Evolutionary conservation across 1,140 invertebrate species (phyloP).

Genomic region (Lutraria rhynchaena): DNA sequence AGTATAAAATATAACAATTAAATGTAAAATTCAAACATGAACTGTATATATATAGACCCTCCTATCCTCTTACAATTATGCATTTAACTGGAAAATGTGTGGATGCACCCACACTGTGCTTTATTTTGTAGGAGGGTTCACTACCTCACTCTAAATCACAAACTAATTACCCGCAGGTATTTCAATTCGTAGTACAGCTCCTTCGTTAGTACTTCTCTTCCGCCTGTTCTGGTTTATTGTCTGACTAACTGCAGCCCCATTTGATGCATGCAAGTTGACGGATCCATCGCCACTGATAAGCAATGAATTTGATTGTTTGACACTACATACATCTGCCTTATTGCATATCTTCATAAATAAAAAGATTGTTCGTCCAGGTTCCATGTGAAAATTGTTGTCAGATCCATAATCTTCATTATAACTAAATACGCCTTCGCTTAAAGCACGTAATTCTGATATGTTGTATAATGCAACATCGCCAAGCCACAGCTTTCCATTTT

Average conservation of each 20-base stretch:
- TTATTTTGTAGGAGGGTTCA: no score
- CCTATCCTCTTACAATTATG: no score
- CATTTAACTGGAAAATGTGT: no score
- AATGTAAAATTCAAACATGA: no score
- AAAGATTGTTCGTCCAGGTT: slow-evolving; percentile 34
- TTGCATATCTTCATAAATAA: slow-evolving; percentile 37
- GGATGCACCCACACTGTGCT: no score
- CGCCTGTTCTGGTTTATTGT: neutral
- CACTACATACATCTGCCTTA: slow-evolving; percentile 24
- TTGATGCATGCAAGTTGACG: neutral
- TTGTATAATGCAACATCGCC: neutral
- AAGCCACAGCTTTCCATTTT: slow-evolving; percentile 27
- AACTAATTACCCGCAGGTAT: slow-evolving; percentile 5
- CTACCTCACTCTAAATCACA: no score
- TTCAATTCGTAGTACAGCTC: neutral
- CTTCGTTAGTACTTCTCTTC: neutral
- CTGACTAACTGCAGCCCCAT: neutral
- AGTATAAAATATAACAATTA: no score
- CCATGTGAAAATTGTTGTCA: slow-evolving; percentile 37
- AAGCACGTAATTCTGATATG: slow-evolving; percentile 25
- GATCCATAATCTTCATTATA: neutral
- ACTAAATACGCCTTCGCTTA: neutral
- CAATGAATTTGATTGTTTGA: slow-evolving; percentile 24
- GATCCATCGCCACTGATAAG: neutral
- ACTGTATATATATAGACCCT: no score